A percentile compares a stretch with the other conserved stretches of the same genome.
phyloP scores from a whole-genome alignment of 2,888 invertebrate species.

The Uloborus plumipes region DNA sequence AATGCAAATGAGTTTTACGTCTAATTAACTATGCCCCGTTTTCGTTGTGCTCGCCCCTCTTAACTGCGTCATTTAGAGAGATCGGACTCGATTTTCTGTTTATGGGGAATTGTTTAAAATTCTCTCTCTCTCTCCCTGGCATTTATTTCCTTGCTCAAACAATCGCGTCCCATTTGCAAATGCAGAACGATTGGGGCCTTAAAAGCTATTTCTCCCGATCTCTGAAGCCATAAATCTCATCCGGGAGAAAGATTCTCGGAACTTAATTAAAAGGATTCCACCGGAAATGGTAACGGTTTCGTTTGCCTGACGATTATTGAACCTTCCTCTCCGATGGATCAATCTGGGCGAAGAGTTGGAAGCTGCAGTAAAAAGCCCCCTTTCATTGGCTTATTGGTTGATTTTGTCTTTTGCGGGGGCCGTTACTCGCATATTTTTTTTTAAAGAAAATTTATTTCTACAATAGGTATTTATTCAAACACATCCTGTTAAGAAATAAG shows the following conservation, averaged over 20 bases:
- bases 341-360: slow-evolving; percentile 19
- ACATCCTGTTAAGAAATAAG: too few species aligned
- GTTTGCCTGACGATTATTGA: slow-evolving; percentile 23
- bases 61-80: slow-evolving; percentile 51
- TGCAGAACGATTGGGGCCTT: slow-evolving; percentile 52
- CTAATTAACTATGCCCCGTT: slow-evolving; percentile 58
- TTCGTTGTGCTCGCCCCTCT: slow-evolving; percentile 26
- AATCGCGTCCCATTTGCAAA: slow-evolving; percentile 57
- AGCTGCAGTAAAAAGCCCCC: too few species aligned
- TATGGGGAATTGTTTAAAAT: slow-evolving; percentile 62
- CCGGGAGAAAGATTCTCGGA: slow-evolving; percentile 43
- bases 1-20: slow-evolving; percentile 63
- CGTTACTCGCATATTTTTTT: too few species aligned
- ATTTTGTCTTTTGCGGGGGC: too few species aligned
- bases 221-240: slow-evolving; percentile 33
- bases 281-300: slow-evolving; percentile 8
- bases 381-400: too few species aligned
- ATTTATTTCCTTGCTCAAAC: slow-evolving; percentile 61
- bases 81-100: slow-evolving; percentile 56
- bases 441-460: too few species aligned
- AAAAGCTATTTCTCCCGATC: slow-evolving; percentile 36
- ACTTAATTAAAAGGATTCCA: slow-evolving; percentile 56
- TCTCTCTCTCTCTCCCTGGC: slow-evolving; percentile 29
- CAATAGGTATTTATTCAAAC: too few species aligned
- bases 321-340: slow-evolving; percentile 17